Percentiles rank a stretch among this genome's conserved stretches.
Conservation (phyloP, 2,797 vertebrate genomes). For the Syndactyla subalaris region DNA sequence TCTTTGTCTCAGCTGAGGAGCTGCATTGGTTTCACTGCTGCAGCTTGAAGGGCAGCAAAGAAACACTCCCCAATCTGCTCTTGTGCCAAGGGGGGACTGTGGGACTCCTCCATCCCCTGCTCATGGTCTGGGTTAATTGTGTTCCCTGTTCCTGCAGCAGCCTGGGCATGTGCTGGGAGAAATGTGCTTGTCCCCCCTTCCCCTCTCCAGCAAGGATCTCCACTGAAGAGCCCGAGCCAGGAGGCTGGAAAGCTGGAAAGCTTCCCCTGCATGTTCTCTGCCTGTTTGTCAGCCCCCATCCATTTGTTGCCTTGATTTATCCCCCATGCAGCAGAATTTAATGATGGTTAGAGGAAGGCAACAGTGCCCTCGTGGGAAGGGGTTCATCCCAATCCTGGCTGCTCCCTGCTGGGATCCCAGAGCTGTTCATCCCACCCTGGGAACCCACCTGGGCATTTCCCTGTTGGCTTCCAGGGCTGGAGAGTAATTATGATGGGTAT, state of each 20-base stretch:
- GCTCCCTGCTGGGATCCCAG: background rate
- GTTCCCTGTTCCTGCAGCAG: background rate
- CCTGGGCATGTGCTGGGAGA: no score
- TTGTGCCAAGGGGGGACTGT: background rate
- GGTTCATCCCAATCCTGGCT: background rate
- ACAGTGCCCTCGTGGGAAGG: background rate
- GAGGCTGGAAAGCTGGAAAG: background rate
- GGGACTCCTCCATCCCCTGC: background rate
- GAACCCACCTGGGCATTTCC: background rate
- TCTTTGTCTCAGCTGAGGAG: background rate
- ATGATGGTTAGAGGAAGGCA: background rate
- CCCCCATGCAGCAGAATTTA: background rate
- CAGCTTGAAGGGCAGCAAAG: background rate
- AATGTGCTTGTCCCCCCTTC: background rate
- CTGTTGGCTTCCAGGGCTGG: background rate
- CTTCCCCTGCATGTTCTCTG: background rate
- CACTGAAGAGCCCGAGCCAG: background rate
- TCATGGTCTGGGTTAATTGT: background rate
- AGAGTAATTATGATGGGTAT: background rate
- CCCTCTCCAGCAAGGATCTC: background rate
- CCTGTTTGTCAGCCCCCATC: background rate
- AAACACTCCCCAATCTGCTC: background rate
- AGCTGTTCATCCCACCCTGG: background rate
- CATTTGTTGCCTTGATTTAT: background rate
- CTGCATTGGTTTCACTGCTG: background rate